Conservation (phyloP, 2,797 vertebrate genomes). For the Podargus strigoides region DNA sequence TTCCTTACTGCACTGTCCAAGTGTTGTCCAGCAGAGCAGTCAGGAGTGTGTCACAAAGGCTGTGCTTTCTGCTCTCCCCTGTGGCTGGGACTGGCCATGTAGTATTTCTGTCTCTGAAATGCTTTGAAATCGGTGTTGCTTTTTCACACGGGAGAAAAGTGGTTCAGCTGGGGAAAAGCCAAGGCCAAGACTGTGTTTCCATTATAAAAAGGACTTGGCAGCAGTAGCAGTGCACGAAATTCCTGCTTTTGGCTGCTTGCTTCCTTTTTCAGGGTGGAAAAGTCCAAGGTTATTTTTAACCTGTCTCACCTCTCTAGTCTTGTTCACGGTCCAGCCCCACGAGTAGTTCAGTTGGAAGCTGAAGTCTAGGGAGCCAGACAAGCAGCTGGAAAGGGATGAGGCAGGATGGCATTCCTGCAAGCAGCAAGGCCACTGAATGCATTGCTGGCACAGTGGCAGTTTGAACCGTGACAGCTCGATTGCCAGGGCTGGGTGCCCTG, state of each 20-base stretch:
- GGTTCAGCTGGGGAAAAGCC: background rate
- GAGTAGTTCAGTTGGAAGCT: background rate
- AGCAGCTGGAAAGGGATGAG: background rate
- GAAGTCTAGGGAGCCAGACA: background rate
- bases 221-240: background rate
- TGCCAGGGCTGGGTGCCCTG: background rate
- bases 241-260: background rate
- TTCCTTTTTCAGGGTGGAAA: background rate
- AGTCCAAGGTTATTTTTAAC: background rate
- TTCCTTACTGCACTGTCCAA: background rate
- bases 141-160: background rate
- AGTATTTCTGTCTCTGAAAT: background rate
- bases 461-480: background rate
- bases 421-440: background rate
- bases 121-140: background rate
- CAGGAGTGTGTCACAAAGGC: accelerated
- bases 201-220: background rate
- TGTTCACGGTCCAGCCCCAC: background rate
- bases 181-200: background rate
- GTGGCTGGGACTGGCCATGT: background rate
- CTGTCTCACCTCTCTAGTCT: background rate
- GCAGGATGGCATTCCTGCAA: background rate
- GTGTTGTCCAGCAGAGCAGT: background rate
- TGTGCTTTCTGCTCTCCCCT: background rate
- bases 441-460: too few relatives aligned